Percentiles rank a stretch among this genome's conserved stretches.
phyloP scores from a whole-genome alignment of 2,113 vertebrate genomes.

The Rhea americana region DNA sequence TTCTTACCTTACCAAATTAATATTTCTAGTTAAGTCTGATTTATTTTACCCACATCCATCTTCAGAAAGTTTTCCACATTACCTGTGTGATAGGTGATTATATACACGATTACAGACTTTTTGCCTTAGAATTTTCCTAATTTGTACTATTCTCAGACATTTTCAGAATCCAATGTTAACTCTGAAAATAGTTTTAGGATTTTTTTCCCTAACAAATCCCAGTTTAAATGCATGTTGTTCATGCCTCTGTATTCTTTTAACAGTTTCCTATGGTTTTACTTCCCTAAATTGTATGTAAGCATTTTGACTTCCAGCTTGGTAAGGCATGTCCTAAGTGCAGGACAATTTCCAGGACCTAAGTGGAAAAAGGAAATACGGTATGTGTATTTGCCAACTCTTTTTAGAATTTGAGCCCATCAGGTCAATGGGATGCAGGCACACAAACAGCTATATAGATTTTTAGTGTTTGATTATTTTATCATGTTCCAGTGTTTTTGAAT shows the following conservation, averaged over 20 bases:
- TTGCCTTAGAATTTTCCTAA: too few relatives aligned
- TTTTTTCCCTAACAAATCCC: not conserved
- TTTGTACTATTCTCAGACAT: not conserved
- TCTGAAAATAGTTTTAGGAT: not conserved
- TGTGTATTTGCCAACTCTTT: not conserved
- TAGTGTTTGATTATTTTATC: not conserved
- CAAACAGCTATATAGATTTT: not conserved
- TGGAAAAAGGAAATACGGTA: not conserved
- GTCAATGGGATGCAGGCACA: not conserved
- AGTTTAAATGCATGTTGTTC: not conserved
- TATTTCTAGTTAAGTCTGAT: not conserved
- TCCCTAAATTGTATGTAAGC: not conserved
- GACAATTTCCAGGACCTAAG: not conserved
- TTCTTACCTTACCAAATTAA: not conserved
- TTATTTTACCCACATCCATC: not conserved
- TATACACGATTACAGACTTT: not conserved
- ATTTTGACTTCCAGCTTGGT: not conserved
- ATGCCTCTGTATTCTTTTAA: not conserved
- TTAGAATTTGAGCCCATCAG: not conserved
- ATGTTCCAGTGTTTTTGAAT: not conserved
- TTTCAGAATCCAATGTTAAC: not conserved
- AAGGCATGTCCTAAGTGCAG: not conserved
- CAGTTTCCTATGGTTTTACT: not conserved
- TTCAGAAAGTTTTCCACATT: not conserved
- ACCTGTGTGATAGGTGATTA: not conserved